Evolutionary conservation across 2,888 invertebrate species (phyloP), one percentile per base, ranked within the genome.

Genomic region (Drosophila neonasuta): DNA sequence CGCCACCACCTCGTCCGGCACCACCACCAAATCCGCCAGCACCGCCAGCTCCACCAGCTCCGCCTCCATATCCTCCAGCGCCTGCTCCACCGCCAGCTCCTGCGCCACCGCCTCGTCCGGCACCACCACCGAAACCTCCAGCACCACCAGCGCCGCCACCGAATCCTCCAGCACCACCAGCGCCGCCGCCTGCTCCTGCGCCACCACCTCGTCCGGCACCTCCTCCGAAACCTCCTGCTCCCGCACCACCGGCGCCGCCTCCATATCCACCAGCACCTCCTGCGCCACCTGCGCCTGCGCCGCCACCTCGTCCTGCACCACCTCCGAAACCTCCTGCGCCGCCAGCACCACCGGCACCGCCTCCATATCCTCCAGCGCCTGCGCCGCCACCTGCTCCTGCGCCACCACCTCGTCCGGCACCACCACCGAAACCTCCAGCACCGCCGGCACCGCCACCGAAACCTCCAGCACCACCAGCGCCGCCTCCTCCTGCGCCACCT

Each of bases 161-260:
- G 13, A 42, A 73, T 7, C 80, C 86, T 11, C 79, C 80, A 7
- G 85, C 17, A 17, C 17, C 73, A 10, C 63, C 65, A 36, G 52
- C 70, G 13, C 63, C 57, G n/a, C 66, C 77, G 3, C 67, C 73
- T 6, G 68, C 74, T 42, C 81, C 93, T 2, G 44, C 81, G n/a
- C 84, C 86, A 2, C 79, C 80, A 13, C 73, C 77, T 7, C 86
- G 8, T 11, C 56, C 67, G 9, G 65, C 79, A 11, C 58, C 39
- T 56, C 74, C 59, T 29, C 81, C 93, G 1, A 44, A 80, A 10
- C 85, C 86, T 4, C 78, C 79, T 13, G 72, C 77, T 9, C 86
- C 11, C 10, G 48, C 68, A n/a, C 68, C 56, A 71, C 55, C 80
- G 69, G 44, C 68, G 8, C 68, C 45, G 4, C 63, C 61, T 1